These are phyloP conservation scores for Sarotherodon lohbergeri DNA, from an alignment of 2,113 vertebrate species.

Conservation along the genomic window DNA sequence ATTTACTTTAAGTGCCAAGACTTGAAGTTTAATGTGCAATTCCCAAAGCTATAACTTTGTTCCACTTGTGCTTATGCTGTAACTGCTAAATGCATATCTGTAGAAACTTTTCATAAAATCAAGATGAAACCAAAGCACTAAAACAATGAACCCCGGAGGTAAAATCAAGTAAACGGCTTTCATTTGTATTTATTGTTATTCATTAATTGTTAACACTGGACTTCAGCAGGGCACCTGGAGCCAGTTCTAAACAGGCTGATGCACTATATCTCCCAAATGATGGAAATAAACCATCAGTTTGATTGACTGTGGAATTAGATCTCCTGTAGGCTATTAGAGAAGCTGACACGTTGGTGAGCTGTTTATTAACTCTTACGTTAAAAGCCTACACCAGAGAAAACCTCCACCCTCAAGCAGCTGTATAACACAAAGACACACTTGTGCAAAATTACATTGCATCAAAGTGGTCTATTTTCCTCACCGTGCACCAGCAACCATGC, in stretches of 20 bases:
- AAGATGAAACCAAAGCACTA: not conserved
- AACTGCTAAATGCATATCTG: not conserved
- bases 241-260: not conserved
- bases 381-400: constrained; percentile 17
- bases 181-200: not conserved
- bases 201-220: not conserved
- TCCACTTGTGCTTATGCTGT: not conserved
- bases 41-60: not conserved
- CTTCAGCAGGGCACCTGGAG: not conserved
- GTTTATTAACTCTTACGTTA: constrained; percentile 31
- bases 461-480: not conserved
- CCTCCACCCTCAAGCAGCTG: not conserved
- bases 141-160: not conserved
- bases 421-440: constrained; percentile 6
- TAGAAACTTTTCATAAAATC: not conserved
- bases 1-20: not conserved
- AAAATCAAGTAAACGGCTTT: not conserved
- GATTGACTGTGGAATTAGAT: constrained; percentile 47
- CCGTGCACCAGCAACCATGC: not conserved
- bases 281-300: constrained; percentile 35
- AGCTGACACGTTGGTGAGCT: not conserved
- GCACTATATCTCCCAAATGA: not conserved
- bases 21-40: not conserved
- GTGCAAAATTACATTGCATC: not conserved
- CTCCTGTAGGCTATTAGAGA: constrained; percentile 46